These are phyloP conservation scores for Urosaurus nigricauda DNA, from an alignment of 2,797 vertebrate species.

Conservation along the genomic window DNA sequence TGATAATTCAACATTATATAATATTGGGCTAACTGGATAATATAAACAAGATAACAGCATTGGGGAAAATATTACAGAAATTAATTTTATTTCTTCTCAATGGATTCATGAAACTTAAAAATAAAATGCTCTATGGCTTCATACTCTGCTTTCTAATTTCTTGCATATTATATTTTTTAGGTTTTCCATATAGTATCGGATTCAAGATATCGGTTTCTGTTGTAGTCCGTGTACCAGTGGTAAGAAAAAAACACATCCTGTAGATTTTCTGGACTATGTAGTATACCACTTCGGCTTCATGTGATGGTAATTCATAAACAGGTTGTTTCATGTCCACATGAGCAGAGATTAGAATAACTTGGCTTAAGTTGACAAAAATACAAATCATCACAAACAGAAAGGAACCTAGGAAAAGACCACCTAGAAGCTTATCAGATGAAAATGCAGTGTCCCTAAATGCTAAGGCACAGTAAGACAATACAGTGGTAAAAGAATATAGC, in stretches of 20 bases:
- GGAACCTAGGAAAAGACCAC: background rate
- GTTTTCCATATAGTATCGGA: constrained; percentile 6
- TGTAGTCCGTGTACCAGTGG: background rate
- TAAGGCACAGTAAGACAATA: constrained; percentile 19
- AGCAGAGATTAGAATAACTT: constrained; percentile 7
- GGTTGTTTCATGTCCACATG: background rate
- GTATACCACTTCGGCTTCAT: constrained; percentile 15
- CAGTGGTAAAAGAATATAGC: background rate
- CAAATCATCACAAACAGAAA: constrained; percentile 32
- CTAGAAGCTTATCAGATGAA: background rate
- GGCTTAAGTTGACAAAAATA: constrained; percentile 17
- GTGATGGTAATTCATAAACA: background rate
- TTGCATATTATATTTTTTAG: background rate
- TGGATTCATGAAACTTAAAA: constrained; percentile 22
- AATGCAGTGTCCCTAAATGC: constrained; percentile 25
- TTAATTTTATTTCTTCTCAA: background rate
- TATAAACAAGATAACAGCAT: background rate
- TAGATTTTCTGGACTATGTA: constrained; percentile 22
- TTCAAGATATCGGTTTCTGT: background rate
- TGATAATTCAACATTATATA: background rate
- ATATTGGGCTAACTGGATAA: background rate
- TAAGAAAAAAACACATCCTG: background rate
- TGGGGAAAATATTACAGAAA: background rate
- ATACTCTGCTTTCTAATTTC: constrained; percentile 59
- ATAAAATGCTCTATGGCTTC: constrained; percentile 53